These are phyloP conservation scores for Hystrix brachyura DNA, from an alignment of 2,113 vertebrate species.

Conservation along the genomic window DNA sequence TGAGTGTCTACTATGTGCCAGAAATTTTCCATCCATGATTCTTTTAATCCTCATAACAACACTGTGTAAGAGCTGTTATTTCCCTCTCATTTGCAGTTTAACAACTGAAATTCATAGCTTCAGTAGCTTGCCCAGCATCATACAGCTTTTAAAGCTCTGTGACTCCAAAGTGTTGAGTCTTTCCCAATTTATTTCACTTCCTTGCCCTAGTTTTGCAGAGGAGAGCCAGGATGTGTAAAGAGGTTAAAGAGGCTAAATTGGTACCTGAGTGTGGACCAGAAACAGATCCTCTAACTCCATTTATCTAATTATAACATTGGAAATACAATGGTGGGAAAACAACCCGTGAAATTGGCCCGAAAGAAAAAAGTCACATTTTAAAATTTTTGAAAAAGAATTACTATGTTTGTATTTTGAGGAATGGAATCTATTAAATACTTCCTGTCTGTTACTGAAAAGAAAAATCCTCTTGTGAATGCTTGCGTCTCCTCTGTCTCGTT, in stretches of 20 bases:
- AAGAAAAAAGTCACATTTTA: conserved; percentile 45
- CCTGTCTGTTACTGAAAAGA: conserved; percentile 14
- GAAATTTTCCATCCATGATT: conserved; percentile 23
- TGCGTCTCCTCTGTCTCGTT: background rate
- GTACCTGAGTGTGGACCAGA: background rate
- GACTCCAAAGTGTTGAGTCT: background rate
- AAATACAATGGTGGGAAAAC: background rate
- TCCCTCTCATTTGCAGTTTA: conserved; percentile 35
- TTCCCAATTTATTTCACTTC: background rate
- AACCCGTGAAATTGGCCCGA: background rate
- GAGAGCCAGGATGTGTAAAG: background rate
- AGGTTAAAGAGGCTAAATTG: background rate
- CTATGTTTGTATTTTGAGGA: background rate
- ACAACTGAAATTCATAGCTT: background rate
- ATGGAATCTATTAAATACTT: conserved; percentile 46
- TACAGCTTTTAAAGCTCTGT: background rate
- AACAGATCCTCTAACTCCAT: background rate
- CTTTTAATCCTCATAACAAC: background rate
- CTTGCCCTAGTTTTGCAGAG: background rate
- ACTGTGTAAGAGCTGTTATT: background rate
- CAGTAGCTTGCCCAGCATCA: background rate
- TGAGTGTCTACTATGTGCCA: conserved; percentile 53
- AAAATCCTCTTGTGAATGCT: background rate
- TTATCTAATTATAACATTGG: background rate
- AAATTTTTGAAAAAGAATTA: conserved; percentile 2